phyloP scores from a whole-genome alignment of 1,140 invertebrate genomes.

The Dermatophagoides farinae region DNA sequence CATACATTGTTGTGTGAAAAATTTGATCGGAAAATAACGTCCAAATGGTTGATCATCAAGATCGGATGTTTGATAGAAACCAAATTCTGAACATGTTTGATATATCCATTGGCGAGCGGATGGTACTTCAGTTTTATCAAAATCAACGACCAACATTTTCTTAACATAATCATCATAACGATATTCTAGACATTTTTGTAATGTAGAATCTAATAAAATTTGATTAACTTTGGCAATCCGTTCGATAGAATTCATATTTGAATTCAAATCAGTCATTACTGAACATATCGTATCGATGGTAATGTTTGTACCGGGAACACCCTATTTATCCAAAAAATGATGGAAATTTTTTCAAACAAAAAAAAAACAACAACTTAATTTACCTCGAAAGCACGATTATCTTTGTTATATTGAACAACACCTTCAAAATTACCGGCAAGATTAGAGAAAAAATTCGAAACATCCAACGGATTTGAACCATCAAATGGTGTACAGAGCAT shows the following conservation, averaged over 20 bases:
- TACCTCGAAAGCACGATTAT: slow-evolving; percentile 48
- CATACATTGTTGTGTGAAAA: slow-evolving; percentile 54
- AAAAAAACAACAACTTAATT: slow-evolving; percentile 2
- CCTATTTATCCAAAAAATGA: slow-evolving; percentile 19
- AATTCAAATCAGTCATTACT: slow-evolving; percentile 42
- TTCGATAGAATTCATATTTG: slow-evolving; percentile 34
- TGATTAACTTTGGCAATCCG: slow-evolving; percentile 49
- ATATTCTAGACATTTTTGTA: slow-evolving; percentile 61
- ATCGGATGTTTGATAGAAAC: slow-evolving; percentile 74
- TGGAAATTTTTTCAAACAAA: slow-evolving; percentile 5
- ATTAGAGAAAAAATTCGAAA: slow-evolving; percentile 53
- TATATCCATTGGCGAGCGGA: slow-evolving; percentile 66
- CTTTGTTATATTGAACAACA: slow-evolving; percentile 83
- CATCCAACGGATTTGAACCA: slow-evolving; percentile 40
- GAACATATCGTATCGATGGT: slow-evolving; percentile 58
- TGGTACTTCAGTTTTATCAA: slow-evolving; percentile 26
- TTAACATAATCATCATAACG: slow-evolving; percentile 56
- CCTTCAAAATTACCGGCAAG: slow-evolving; percentile 54
- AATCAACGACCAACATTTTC: slow-evolving; percentile 43
- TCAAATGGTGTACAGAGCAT: slow-evolving; percentile 56
- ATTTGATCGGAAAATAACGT: slow-evolving; percentile 48
- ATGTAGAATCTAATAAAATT: slow-evolving; percentile 40
- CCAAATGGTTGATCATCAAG: slow-evolving; percentile 50
- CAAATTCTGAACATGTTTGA: slow-evolving; percentile 86
- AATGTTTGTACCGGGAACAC: slow-evolving; percentile 38